A percentile compares a stretch with the other conserved stretches of the same genome.
These are phyloP conservation scores for Cyphomyrus discorhynchus DNA, from an alignment of 2,113 vertebrate species.

Conservation along the genomic window DNA sequence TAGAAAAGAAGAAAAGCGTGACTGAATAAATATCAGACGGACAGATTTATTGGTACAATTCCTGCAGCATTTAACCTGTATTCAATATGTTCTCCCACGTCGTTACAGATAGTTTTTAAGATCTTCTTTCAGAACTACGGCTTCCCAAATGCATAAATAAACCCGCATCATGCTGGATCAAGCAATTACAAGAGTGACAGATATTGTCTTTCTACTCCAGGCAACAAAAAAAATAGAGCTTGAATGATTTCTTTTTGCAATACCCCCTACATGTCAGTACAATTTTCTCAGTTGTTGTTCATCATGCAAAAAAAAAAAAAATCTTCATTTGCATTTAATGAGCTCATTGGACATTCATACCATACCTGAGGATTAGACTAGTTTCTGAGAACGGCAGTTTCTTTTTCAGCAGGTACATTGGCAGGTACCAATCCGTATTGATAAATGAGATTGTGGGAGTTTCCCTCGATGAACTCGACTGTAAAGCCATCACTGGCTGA, in stretches of 20 bases:
- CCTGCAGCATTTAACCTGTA: background rate
- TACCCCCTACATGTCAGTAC: conserved; percentile 54
- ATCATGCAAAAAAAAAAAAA: conserved; percentile 50
- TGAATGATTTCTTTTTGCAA: conserved; percentile 47
- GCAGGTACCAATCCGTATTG: background rate
- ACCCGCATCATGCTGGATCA: conserved; percentile 45
- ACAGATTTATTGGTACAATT: background rate
- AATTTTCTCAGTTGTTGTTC: conserved; percentile 58
- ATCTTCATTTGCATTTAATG: conserved; percentile 56
- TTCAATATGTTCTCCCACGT: background rate
- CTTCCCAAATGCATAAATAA: background rate
- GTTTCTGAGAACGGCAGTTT: background rate
- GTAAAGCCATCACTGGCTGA: background rate
- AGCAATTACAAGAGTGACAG: conserved; percentile 35
- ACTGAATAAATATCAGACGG: background rate
- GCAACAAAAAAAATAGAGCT: conserved; percentile 37
- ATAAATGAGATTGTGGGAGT: background rate
- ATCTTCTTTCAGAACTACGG: background rate
- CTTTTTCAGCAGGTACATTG: background rate
- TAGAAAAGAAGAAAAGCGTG: background rate
- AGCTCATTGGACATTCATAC: conserved; percentile 39
- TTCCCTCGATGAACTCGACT: background rate
- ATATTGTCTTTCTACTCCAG: conserved; percentile 34
- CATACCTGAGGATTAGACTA: conserved; percentile 50
- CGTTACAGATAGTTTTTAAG: background rate